Evolutionary conservation across 1,140 invertebrate genomes (phyloP).

Genomic region (Pissodes strobi): DNA sequence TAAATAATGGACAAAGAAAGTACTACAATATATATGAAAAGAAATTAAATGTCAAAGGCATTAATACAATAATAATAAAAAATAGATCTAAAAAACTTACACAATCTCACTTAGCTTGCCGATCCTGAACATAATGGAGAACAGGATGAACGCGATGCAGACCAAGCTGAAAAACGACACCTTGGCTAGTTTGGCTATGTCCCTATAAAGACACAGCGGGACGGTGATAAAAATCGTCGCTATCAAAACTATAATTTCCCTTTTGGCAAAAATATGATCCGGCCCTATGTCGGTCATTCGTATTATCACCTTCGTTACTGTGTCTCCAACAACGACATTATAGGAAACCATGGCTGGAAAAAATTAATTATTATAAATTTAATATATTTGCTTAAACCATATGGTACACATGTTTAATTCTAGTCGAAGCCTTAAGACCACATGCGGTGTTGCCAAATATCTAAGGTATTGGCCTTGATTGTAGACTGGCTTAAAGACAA

Average conservation of each 20-base stretch:
- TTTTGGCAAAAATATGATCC: conserved; percentile 65
- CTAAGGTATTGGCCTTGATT: conserved; percentile 2
- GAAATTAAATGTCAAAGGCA: too few relatives aligned
- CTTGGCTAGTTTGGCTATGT: conserved; percentile 78
- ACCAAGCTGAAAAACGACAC: conserved; percentile 79
- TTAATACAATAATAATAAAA: too few relatives aligned
- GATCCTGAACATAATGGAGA: conserved; percentile 71
- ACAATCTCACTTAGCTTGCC: conserved; percentile 63
- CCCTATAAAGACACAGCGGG: conserved; percentile 81
- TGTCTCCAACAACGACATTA: conserved; percentile 89
- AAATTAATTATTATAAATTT: conserved; percentile 2
- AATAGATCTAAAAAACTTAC: conserved; percentile 60
- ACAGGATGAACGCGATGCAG: conserved; percentile 75
- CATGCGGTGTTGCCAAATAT: too few relatives aligned
- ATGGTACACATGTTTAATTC: too few relatives aligned
- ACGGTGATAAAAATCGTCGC: conserved; percentile 77
- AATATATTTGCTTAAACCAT: too few relatives aligned
- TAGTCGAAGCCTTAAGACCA: too few relatives aligned
- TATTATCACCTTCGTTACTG: conserved; percentile 80
- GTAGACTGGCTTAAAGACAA: too few relatives aligned
- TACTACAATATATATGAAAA: too few relatives aligned
- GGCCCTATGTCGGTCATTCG: conserved; percentile 64
- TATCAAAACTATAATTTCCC: conserved; percentile 78
- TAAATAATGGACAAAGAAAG: neutral
- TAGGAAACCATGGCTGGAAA: conserved; percentile 87